phyloP scores from a whole-genome alignment of 2,797 vertebrate species.

The Vipera ursinii region DNA sequence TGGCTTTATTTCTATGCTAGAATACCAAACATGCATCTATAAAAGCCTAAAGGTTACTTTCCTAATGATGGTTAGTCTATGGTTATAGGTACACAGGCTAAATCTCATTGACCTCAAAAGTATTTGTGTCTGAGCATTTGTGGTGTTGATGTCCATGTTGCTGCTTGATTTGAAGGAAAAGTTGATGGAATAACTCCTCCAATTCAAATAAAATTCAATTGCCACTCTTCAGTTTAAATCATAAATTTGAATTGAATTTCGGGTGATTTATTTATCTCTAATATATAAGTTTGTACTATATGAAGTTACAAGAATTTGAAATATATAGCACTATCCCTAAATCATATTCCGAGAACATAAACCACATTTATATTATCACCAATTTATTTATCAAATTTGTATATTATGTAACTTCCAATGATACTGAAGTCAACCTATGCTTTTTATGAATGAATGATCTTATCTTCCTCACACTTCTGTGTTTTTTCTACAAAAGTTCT shows the following conservation, averaged over 20 bases:
- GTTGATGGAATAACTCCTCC: not conserved
- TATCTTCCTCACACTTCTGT: not conserved
- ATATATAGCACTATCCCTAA: not conserved
- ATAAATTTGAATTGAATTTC: not conserved
- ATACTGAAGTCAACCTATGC: not conserved
- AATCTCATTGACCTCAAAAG: not conserved
- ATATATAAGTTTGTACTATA: not conserved
- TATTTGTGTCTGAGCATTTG: not conserved
- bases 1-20: not conserved
- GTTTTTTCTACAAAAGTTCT: not conserved
- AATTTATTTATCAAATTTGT: not conserved
- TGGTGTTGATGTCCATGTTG: not conserved
- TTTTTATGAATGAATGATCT: not conserved
- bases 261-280: not conserved
- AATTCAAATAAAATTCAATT: not conserved
- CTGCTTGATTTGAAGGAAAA: not conserved
- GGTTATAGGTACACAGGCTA: not conserved
- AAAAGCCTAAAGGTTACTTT: not conserved
- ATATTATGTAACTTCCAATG: not conserved
- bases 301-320: not conserved
- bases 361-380: not conserved
- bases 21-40: not conserved
- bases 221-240: not conserved
- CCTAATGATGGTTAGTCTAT: not conserved
- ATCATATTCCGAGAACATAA: not conserved